These are phyloP conservation scores for Drosophila murphyi DNA, from an alignment of 1,140 invertebrate species.

Conservation along the genomic window DNA sequence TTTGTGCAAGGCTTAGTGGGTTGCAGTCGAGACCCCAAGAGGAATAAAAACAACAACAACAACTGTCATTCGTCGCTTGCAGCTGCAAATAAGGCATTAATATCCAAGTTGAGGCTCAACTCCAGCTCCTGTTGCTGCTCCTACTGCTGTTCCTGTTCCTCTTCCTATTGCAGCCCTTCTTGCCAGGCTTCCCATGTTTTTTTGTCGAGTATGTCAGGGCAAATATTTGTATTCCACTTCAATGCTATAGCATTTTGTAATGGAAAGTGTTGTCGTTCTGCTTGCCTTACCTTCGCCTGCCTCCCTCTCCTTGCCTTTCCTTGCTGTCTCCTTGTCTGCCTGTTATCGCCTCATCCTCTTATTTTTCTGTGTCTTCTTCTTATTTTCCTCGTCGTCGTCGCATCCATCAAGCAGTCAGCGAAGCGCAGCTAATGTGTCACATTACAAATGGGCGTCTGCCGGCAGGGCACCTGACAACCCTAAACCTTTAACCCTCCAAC, in stretches of 20 bases:
- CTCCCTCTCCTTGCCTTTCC: not conserved
- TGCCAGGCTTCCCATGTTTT: constrained; percentile 53
- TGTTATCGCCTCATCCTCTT: not conserved
- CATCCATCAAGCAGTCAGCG: constrained; percentile 69
- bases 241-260: constrained; percentile 76
- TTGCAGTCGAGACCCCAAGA: constrained; percentile 45
- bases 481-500: not conserved
- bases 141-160: constrained; percentile 28
- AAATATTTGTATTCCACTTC: constrained; percentile 83
- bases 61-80: constrained; percentile 39
- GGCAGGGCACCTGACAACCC: constrained; percentile 15
- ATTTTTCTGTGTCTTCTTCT: no score
- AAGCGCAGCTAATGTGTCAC: constrained; percentile 78
- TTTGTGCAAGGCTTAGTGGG: constrained; percentile 66
- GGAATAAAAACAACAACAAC: constrained; percentile 6
- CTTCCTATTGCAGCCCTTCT: constrained; percentile 5
- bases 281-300: not conserved
- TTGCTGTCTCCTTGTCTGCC: not conserved
- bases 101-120: constrained; percentile 53
- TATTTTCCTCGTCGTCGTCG: constrained; percentile 27
- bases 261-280: constrained; percentile 66
- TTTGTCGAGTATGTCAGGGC: constrained; percentile 70
- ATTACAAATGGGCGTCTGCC: constrained; percentile 71
- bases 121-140: constrained; percentile 33
- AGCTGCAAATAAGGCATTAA: constrained; percentile 83